Percentiles rank a stretch among this genome's conserved stretches.
phyloP scores from a whole-genome alignment of 2,888 invertebrate genomes.

The Hydropsyche betteni region DNA sequence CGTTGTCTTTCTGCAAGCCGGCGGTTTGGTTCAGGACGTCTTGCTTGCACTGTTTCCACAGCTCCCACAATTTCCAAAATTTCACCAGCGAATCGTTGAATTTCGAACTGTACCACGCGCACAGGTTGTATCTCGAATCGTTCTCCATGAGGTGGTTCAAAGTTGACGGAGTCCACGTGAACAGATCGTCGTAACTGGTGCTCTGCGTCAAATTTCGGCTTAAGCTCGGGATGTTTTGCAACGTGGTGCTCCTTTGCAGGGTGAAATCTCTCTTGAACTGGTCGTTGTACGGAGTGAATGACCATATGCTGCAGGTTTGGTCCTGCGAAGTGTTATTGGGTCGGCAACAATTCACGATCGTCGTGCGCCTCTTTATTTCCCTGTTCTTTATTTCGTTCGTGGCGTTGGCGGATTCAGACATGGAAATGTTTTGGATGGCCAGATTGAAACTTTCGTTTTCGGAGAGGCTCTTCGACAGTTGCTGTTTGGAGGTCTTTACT shows the following conservation, averaged over 20 bases:
- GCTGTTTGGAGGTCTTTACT: not conserved
- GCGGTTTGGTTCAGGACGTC: conserved; percentile 6
- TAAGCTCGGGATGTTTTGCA: not conserved
- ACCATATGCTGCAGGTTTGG: conserved; percentile 29
- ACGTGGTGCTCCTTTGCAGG: conserved; percentile 21
- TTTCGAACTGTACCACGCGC: conserved; percentile 1
- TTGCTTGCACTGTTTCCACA: conserved; percentile 10
- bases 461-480: conserved; percentile 40
- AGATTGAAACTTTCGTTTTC: conserved; percentile 42
- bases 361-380: conserved; percentile 43
- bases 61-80: conserved; percentile 33
- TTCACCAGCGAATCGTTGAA: conserved; percentile 29
- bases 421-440: conserved; percentile 38
- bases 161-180: not conserved
- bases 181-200: conserved; percentile 9
- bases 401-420: conserved; percentile 37
- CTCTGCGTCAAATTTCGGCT: not conserved
- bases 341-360: conserved; percentile 32
- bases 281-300: conserved; percentile 12
- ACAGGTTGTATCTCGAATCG: not conserved
- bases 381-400: conserved; percentile 43
- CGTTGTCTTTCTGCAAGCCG: not conserved
- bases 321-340: conserved; percentile 6
- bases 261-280: conserved; percentile 9
- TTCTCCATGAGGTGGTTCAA: conserved; percentile 2